Evolutionary conservation across 2,113 vertebrate genomes (phyloP).

Genomic region (Silurus asotus): DNA sequence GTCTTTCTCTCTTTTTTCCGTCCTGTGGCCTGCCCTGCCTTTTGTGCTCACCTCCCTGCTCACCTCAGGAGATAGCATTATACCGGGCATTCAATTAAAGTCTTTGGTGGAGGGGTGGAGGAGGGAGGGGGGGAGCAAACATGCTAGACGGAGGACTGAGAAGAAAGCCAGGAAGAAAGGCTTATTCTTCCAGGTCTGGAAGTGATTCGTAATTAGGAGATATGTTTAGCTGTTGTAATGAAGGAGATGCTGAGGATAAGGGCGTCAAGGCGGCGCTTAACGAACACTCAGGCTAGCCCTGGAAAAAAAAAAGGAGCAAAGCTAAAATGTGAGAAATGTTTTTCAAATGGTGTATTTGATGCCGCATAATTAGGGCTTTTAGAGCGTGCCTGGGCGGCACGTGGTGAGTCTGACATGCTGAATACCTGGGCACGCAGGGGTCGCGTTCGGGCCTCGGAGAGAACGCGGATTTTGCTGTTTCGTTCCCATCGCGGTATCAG

Average conservation of each 20-base stretch:
- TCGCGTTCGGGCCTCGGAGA: slow-evolving; percentile 13
- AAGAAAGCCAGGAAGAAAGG: slow-evolving; percentile 56
- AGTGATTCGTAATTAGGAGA: slow-evolving; percentile 84
- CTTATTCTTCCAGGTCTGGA: slow-evolving; percentile 75
- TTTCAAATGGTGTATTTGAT: slow-evolving; percentile 71
- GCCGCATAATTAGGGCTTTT: slow-evolving; percentile 67
- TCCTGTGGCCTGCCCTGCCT: slow-evolving; percentile 66
- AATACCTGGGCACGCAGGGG: slow-evolving; percentile 50
- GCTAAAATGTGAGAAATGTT: slow-evolving; percentile 71
- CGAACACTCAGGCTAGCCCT: slow-evolving; percentile 53
- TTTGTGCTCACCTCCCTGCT: slow-evolving; percentile 56
- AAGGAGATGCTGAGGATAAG: slow-evolving; percentile 68
- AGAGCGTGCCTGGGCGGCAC: slow-evolving; percentile 38
- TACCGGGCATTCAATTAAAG: slow-evolving; percentile 86
- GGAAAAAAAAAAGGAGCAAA: slow-evolving; percentile 45
- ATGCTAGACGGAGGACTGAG: slow-evolving; percentile 66
- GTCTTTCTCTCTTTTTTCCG: slow-evolving; percentile 73
- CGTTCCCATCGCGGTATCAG: slow-evolving; percentile 4
- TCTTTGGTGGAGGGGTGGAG: slow-evolving; percentile 74
- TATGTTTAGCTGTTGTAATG: slow-evolving; percentile 76
- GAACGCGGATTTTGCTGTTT: slow-evolving; percentile 41
- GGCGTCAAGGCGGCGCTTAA: slow-evolving; percentile 57
- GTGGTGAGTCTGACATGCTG: slow-evolving; percentile 61
- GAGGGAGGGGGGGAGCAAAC: slow-evolving; percentile 55
- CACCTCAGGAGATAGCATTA: slow-evolving; percentile 70